Percentiles rank a stretch among this genome's conserved stretches.
Conservation (phyloP, 2,113 vertebrate genomes). For the Chloebia gouldiae region DNA sequence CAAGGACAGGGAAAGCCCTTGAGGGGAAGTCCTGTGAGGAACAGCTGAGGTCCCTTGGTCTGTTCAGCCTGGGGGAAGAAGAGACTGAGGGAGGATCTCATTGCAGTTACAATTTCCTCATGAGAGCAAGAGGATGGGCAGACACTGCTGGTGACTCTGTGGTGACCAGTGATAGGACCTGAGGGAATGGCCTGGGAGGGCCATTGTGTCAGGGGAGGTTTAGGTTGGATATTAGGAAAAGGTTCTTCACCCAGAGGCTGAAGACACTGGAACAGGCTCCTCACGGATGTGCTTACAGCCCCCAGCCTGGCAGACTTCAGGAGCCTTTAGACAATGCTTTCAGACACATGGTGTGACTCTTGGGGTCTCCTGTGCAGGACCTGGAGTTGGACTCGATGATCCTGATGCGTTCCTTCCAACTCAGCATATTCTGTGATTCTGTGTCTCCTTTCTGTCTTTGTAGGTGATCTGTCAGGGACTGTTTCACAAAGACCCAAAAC, state of each 20-base stretch:
- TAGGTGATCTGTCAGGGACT: neutral
- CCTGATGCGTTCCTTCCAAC: neutral
- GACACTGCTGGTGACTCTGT: neutral
- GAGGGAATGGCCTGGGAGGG: too few species aligned
- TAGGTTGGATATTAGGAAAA: neutral
- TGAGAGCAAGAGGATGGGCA: neutral
- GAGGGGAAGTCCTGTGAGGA: neutral
- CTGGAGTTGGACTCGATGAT: fast-evolving
- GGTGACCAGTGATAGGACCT: neutral
- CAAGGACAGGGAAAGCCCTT: neutral
- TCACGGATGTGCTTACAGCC: neutral
- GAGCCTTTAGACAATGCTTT: neutral
- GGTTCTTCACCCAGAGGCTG: neutral
- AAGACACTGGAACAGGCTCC: neutral
- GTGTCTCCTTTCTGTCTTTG: neutral
- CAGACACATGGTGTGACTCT: neutral
- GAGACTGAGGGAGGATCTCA: neutral
- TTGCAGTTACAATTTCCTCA: neutral
- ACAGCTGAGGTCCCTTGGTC: neutral
- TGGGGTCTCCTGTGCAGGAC: neutral
- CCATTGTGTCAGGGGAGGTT: neutral
- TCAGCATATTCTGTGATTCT: neutral
- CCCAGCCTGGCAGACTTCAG: neutral
- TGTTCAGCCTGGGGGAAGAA: neutral
- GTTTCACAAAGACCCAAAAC: neutral